Conservation (phyloP, 2,113 vertebrate genomes). For the Onychorhynchus coronatus region DNA sequence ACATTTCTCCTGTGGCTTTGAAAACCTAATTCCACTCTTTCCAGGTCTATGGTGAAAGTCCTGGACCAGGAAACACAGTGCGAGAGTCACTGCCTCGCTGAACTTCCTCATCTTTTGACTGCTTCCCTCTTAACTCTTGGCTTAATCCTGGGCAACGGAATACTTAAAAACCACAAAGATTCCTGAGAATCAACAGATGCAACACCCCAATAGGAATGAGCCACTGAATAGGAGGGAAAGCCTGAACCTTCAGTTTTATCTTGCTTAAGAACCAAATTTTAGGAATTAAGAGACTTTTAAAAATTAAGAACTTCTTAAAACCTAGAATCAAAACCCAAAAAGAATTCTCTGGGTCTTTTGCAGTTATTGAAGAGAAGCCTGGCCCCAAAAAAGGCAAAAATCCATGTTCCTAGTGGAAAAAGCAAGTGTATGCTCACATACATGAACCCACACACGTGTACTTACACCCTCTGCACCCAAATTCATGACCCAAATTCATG, state of each 20-base stretch:
- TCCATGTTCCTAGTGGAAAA: background rate
- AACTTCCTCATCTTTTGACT: background rate
- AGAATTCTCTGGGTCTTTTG: background rate
- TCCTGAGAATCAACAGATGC: background rate
- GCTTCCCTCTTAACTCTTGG: background rate
- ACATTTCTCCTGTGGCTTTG: background rate
- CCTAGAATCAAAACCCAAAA: background rate
- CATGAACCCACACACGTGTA: background rate
- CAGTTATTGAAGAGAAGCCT: background rate
- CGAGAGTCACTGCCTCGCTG: background rate
- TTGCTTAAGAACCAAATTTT: background rate
- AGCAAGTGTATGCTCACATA: background rate
- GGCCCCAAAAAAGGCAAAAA: background rate
- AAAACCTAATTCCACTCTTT: background rate
- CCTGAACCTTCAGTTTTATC: background rate
- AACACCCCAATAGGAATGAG: background rate
- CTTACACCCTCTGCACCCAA: background rate
- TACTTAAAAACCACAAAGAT: background rate
- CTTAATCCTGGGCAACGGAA: background rate
- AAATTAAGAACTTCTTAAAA: background rate
- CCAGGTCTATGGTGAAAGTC: background rate
- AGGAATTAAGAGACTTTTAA: background rate
- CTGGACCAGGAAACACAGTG: background rate
- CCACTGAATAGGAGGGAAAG: background rate
- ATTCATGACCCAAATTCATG: rapidly evolving